phyloP scores from a whole-genome alignment of 2,797 vertebrate genomes.

The Pipistrellus nathusii region DNA sequence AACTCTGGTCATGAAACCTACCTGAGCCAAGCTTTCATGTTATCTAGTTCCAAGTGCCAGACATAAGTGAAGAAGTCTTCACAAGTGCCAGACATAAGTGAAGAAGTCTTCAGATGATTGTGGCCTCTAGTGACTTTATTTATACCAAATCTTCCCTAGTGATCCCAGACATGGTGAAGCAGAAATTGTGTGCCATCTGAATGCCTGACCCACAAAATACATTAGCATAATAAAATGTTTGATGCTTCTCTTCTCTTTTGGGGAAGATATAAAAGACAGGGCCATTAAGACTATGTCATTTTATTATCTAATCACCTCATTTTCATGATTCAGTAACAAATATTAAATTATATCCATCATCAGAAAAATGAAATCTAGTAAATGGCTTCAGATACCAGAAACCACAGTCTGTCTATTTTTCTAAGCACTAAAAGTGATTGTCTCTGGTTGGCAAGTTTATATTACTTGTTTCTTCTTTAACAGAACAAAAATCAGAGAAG shows the following conservation, averaged over 20 bases:
- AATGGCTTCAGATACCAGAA: neutral
- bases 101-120: neutral
- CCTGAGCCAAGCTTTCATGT: neutral
- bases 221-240: neutral
- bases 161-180: neutral
- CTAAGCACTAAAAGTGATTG: neutral
- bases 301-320: neutral
- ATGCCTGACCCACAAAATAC: neutral
- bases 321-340: slow-evolving; percentile 31
- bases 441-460: neutral
- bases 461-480: neutral
- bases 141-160: neutral
- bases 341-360: neutral
- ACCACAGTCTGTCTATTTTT: neutral
- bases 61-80: neutral
- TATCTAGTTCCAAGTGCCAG: neutral
- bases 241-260: neutral
- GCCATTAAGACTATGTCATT: neutral
- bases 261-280: neutral
- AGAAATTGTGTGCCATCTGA: neutral
- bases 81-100: neutral
- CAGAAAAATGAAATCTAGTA: slow-evolving; percentile 4
- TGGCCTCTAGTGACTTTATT: neutral
- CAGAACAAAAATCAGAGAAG: neutral
- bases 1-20: neutral